Percentiles rank a stretch among this genome's conserved stretches.
Conservation (phyloP, 2,113 vertebrate genomes). For the Nyctibius bracteatus region DNA sequence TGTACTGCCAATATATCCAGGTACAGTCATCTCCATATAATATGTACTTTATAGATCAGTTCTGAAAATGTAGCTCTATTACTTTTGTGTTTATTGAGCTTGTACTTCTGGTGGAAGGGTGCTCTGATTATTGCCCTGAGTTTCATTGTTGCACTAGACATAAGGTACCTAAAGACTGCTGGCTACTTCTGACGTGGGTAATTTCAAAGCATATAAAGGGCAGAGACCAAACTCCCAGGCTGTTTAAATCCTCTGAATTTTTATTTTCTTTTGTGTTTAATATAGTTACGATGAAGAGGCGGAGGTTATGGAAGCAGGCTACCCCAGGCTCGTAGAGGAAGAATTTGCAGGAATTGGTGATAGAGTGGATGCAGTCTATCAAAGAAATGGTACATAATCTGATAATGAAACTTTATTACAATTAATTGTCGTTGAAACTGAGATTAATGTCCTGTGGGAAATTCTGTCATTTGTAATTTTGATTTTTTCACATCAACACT, state of each 20-base stretch:
- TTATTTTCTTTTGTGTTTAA: constrained; percentile 5
- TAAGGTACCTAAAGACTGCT: neutral
- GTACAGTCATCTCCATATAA: neutral
- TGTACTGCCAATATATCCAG: neutral
- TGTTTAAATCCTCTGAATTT: neutral
- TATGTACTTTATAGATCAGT: neutral
- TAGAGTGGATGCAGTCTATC: constrained; percentile 85
- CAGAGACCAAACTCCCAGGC: neutral
- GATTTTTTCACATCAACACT: neutral
- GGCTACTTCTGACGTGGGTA: neutral
- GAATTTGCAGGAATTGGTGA: constrained; percentile 89
- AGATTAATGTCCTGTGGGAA: neutral
- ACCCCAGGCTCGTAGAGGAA: constrained; percentile 80
- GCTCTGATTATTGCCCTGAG: neutral
- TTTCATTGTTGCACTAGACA: neutral
- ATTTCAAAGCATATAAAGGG: neutral
- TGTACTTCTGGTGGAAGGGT: neutral
- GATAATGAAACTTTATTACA: neutral
- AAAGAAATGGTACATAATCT: constrained; percentile 80
- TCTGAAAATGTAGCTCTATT: neutral
- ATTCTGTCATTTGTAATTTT: neutral
- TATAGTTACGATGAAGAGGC: constrained; percentile 83
- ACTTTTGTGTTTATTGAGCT: neutral
- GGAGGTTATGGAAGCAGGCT: constrained; percentile 81
- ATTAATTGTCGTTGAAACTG: neutral